Percentiles rank a stretch among this genome's conserved stretches.
phyloP scores from a whole-genome alignment of 2,797 vertebrate species.

The Scarus forsteni region DNA sequence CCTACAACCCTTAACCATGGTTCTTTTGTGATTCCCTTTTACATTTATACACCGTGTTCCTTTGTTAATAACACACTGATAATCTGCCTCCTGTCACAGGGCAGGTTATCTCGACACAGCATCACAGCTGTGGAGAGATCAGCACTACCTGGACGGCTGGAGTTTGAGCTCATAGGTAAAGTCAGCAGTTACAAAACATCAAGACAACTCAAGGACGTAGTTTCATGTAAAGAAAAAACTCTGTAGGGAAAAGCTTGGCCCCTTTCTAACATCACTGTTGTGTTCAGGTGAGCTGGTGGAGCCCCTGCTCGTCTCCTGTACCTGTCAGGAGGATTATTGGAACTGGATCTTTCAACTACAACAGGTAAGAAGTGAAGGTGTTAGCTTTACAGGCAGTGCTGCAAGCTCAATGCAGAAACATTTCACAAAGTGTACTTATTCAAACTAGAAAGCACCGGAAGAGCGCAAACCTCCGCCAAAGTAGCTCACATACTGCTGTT shows the following conservation, averaged over 20 bases:
- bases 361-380: constrained; percentile 73
- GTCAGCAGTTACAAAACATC: not conserved
- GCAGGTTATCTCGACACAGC: constrained; percentile 82
- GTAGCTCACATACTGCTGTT: too few species aligned
- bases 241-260: not conserved
- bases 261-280: constrained; percentile 24
- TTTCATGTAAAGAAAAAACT: not conserved
- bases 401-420: too few species aligned
- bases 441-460: too few species aligned
- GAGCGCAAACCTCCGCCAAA: too few species aligned
- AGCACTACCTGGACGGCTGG: constrained; percentile 74
- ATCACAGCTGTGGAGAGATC: constrained; percentile 84
- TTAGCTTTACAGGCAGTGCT: too few species aligned
- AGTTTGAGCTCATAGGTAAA: constrained; percentile 87
- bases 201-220: not conserved
- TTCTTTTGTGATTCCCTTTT: too few species aligned
- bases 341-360: constrained; percentile 88
- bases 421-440: too few species aligned
- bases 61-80: too few species aligned
- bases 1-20: too few species aligned
- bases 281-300: constrained; percentile 86
- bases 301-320: constrained; percentile 84
- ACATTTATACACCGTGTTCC: too few species aligned
- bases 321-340: constrained; percentile 84
- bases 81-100: constrained; percentile 70